Conservation (phyloP, 1,140 invertebrate species). For the Drosophila gunungcola region DNA sequence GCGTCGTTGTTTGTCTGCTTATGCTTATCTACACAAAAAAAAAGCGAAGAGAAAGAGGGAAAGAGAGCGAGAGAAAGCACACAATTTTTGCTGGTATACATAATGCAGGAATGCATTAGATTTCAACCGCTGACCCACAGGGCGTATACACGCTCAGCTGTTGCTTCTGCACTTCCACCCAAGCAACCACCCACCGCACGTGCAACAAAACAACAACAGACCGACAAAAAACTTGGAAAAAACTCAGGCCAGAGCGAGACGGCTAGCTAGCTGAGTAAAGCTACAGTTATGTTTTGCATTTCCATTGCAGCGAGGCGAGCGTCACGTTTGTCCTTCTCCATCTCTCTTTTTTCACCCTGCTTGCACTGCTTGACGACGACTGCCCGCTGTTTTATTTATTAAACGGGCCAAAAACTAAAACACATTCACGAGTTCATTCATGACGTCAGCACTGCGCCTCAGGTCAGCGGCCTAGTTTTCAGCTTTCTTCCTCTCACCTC, state of each 20-base stretch:
- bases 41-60: conserved; percentile 13
- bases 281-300: conserved; percentile 31
- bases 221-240: background rate
- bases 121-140: conserved; percentile 42
- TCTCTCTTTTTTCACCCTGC: conserved; percentile 2
- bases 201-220: conserved; percentile 37
- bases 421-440: conserved; percentile 81
- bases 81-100: conserved; percentile 62
- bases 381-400: conserved; percentile 55
- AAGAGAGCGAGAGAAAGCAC: conserved; percentile 18
- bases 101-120: conserved; percentile 56
- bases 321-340: conserved; percentile 50
- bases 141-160: conserved; percentile 59
- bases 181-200: conserved; percentile 9
- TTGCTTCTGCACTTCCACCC: conserved; percentile 45
- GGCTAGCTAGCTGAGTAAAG: background rate
- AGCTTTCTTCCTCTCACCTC: conserved; percentile 6
- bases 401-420: conserved; percentile 46
- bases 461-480: conserved; percentile 84
- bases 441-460: conserved; percentile 79
- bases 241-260: conserved; percentile 4
- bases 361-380: conserved; percentile 39
- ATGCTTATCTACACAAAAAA: conserved; percentile 62
- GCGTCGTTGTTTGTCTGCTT: conserved; percentile 48
- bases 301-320: conserved; percentile 38